phyloP scores from a whole-genome alignment of 2,113 vertebrate species.

The Ranitomeya imitator region DNA sequence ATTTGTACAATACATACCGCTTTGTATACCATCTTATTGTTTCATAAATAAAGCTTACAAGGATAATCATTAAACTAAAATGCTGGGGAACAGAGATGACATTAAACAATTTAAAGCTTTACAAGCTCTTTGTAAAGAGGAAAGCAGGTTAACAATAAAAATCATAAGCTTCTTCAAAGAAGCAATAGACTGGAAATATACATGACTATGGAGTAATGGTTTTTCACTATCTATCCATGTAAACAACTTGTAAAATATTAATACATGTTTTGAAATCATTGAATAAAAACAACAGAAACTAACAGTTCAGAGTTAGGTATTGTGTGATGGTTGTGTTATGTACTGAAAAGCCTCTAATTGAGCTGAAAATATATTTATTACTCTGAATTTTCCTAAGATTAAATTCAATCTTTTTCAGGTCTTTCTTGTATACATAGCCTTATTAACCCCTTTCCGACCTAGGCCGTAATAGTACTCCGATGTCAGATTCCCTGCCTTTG shows the following conservation, averaged over 20 bases:
- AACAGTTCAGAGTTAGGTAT: neutral
- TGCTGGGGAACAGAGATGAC: neutral
- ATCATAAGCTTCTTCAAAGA: neutral
- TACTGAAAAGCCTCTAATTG: neutral
- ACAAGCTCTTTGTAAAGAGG: neutral
- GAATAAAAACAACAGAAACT: neutral
- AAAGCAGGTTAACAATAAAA: conserved; percentile 21
- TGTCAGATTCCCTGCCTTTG: too few relatives aligned
- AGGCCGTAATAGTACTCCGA: too few relatives aligned
- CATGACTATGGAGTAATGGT: neutral
- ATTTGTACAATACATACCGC: neutral
- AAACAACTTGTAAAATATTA: neutral
- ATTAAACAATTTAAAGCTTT: conserved; percentile 20
- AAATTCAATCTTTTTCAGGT: too few relatives aligned
- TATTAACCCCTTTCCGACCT: too few relatives aligned
- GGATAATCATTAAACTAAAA: conserved; percentile 28
- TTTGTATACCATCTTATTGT: conserved; percentile 21
- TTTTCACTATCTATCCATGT: neutral
- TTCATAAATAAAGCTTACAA: conserved; percentile 16
- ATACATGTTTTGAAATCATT: neutral
- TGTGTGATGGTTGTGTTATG: neutral
- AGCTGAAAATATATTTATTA: too few relatives aligned
- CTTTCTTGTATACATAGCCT: too few relatives aligned
- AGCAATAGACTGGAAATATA: conserved; percentile 21
- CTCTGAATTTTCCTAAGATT: too few relatives aligned